phyloP scores from a whole-genome alignment of 1,140 invertebrate genomes.

The Zaprionus gabonicus region DNA sequence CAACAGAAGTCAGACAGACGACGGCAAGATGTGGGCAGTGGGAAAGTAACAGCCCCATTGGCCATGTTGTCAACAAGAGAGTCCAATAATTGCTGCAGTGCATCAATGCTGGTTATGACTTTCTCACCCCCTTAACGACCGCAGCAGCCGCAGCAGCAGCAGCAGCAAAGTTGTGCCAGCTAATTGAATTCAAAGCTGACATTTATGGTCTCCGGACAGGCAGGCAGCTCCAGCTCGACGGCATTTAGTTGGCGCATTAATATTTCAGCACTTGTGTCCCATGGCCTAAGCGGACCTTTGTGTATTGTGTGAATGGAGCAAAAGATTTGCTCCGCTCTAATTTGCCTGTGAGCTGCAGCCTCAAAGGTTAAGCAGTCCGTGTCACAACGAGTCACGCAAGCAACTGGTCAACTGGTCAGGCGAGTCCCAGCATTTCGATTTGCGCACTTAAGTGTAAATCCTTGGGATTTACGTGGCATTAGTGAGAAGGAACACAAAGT shows the following conservation, averaged over 20 bases:
- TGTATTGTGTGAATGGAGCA: conserved; percentile 45
- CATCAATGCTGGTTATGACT: conserved; percentile 27
- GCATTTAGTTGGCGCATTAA: conserved; percentile 54
- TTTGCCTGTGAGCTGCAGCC: conserved; percentile 55
- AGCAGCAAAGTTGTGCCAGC: conserved; percentile 4
- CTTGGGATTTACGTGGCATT: conserved; percentile 72
- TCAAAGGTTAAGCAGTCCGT: conserved; percentile 53
- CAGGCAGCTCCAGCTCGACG: background rate
- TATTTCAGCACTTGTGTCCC: conserved; percentile 63
- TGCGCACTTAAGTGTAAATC: conserved; percentile 66
- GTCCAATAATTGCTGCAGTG: conserved; percentile 67
- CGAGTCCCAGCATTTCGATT: conserved; percentile 48
- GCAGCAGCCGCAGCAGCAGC: background rate
- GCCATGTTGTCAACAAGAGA: conserved; percentile 44
- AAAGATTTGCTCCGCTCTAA: conserved; percentile 50
- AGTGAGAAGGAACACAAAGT: conserved; percentile 2
- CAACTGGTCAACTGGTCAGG: conserved; percentile 13
- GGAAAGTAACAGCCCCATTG: conserved; percentile 38
- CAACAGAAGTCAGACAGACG: conserved; percentile 2
- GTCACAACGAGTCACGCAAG: conserved; percentile 38
- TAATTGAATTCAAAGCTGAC: conserved; percentile 69
- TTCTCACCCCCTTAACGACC: background rate
- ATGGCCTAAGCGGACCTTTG: conserved; percentile 50
- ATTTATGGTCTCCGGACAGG: conserved; percentile 23
- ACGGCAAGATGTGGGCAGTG: too few relatives aligned